Conservation (phyloP, 2,888 invertebrate genomes). For the Hanleya hanleyi region DNA sequence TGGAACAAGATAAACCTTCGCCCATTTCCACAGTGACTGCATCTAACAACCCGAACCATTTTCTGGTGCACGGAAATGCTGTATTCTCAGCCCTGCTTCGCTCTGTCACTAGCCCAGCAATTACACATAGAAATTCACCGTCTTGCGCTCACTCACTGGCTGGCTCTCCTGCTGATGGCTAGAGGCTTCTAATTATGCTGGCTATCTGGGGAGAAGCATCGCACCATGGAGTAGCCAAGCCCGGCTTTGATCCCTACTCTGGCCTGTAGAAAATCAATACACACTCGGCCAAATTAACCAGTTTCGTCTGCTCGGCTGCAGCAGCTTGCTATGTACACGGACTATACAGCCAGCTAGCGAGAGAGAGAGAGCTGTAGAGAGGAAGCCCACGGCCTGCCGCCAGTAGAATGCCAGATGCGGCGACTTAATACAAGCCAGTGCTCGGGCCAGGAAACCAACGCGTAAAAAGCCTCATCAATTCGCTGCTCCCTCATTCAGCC, state of each 20-base stretch:
- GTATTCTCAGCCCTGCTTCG: too few species aligned
- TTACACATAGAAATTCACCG: neutral
- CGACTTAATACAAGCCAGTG: neutral
- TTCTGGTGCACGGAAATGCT: too few species aligned
- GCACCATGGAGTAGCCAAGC: neutral
- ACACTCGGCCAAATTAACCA: neutral
- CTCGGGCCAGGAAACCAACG: neutral
- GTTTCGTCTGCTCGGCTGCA: slow-evolving; percentile 7
- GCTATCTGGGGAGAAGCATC: slow-evolving; percentile 10
- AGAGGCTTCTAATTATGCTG: slow-evolving; percentile 7
- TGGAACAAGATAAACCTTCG: slow-evolving; percentile 9
- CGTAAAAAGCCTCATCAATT: too few species aligned
- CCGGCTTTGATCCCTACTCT: slow-evolving; percentile 6
- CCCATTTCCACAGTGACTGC: slow-evolving; percentile 10
- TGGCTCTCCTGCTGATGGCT: neutral
- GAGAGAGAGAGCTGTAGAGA: too few species aligned
- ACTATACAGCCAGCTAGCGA: neutral
- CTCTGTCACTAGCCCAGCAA: neutral
- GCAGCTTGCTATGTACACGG: slow-evolving; percentile 3
- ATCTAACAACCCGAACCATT: neutral
- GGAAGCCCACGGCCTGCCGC: too few species aligned
- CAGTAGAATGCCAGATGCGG: neutral
- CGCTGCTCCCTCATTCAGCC: too few species aligned
- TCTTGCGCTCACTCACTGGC: neutral
- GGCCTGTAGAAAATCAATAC: slow-evolving; percentile 10